Base-by-base conservation (phyloP, 1,140 invertebrate genomes). In the Anthonomus grandis region DNA sequence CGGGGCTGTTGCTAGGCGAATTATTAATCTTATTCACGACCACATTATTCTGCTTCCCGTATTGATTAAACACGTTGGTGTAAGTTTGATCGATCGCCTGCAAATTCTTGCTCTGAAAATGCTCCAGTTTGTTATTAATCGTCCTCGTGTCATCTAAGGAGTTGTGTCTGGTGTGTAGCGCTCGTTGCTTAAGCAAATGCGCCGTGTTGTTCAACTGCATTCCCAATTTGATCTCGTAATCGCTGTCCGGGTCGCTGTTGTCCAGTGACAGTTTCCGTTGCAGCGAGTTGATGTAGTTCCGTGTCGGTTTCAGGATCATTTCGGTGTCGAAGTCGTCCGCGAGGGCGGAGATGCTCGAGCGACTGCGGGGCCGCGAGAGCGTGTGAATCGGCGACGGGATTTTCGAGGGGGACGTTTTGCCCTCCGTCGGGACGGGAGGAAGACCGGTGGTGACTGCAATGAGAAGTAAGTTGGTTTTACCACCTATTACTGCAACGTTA, bases 211-310 rank as follows among this genome's bases (percentile, higher is more conserved):
- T 74, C 34, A 72, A 52, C 36, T 64, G 59, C 27, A 67, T 31
- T 10, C 56, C 60, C 17, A 60, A 66, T 46, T 65, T 64, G 3
- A 42, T 53, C 24, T 73, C 71, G 45, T 66, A 65, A 44, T 72
- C 67, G 45, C 65, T 70, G 38, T 71, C 68, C 25, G 50, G 62
- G 41, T 72, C 69, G 25, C 62, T 68, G 34, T 76, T 67, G 22
- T 76, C 74, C 5, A 75, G 65, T 0, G 74, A 76, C 18, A 78
- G 68, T 17, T 74, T 69, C 47, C 76, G 75, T 67, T 86, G 83
- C 50, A 86, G 76, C 53, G 81, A 82, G 19, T 81, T 81, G 51
- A 86, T 84, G 10, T 83, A 84, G 59, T 82, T 83, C 63, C 84
- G 82, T 2, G 84, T 85, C 62, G 83, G 83, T 50, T 83, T 78